Conservation (phyloP, 2,797 vertebrate genomes). For the Galago senegalensis region DNA sequence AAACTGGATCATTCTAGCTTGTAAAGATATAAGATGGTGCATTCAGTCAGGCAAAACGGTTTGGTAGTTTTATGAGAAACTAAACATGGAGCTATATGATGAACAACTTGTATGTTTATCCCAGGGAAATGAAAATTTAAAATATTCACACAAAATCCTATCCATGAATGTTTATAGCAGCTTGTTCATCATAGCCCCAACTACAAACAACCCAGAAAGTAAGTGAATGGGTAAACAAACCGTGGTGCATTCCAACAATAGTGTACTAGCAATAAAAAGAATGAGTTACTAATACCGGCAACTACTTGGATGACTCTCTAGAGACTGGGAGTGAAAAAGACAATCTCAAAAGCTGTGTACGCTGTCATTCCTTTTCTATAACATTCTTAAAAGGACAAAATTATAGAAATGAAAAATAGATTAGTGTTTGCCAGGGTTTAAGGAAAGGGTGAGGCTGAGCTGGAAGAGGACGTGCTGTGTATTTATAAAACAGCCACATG, state of each 20-base stretch:
- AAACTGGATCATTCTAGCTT: neutral
- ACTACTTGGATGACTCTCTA: neutral
- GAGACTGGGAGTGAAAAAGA: neutral
- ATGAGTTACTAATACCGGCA: neutral
- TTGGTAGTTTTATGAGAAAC: neutral
- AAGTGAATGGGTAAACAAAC: neutral
- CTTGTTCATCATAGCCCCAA: neutral
- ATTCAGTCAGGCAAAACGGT: neutral
- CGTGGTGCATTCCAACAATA: neutral
- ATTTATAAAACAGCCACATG: neutral
- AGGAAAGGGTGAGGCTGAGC: neutral
- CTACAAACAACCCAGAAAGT: neutral
- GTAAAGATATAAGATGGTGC: neutral
- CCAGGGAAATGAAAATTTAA: slow-evolving; percentile 28
- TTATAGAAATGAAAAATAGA: neutral
- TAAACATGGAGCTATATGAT: neutral
- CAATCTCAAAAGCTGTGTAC: neutral
- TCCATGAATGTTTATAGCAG: neutral
- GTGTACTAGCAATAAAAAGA: slow-evolving; percentile 4
- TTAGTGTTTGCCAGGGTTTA: neutral
- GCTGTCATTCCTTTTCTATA: neutral
- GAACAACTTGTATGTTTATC: neutral
- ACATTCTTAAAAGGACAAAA: neutral
- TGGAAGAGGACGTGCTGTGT: neutral
- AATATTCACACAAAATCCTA: neutral